Conservation (phyloP, 2,888 invertebrate genomes). For the Ornithoptera alexandrae region DNA sequence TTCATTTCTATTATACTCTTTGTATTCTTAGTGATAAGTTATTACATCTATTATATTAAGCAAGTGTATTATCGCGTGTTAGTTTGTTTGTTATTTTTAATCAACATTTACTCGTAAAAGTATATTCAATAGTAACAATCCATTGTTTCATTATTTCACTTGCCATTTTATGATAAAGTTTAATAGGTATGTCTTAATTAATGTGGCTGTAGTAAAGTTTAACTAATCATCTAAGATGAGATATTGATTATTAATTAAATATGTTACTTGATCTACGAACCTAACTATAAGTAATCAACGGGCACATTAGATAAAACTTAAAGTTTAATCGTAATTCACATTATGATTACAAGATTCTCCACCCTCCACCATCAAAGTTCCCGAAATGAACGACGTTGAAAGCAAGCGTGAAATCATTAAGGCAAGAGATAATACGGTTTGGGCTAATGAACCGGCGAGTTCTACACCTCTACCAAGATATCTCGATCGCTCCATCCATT, state of each 20-base stretch:
- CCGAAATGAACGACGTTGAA: conserved; percentile 48
- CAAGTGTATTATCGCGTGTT: conserved; percentile 5
- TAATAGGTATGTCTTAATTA: not conserved
- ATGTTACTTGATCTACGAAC: conserved; percentile 45
- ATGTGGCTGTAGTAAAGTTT: conserved; percentile 41
- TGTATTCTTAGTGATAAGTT: conserved; percentile 4
- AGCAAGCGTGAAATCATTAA: conserved; percentile 69
- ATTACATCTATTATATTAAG: conserved; percentile 12
- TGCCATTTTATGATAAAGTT: not conserved
- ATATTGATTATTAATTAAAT: conserved; percentile 59
- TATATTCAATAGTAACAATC: not conserved
- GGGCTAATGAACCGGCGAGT: conserved; percentile 60
- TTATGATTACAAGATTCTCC: conserved; percentile 55
- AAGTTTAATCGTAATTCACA: conserved; percentile 66
- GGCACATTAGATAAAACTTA: conserved; percentile 58
- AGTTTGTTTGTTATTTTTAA: conserved; percentile 1
- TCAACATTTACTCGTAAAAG: not conserved
- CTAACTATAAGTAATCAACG: conserved; percentile 62
- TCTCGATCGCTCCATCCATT: conserved; percentile 39
- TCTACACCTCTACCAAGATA: conserved; percentile 44
- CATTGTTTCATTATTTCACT: not conserved
- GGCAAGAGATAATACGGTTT: conserved; percentile 62
- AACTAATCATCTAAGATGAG: conserved; percentile 47
- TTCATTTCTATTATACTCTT: conserved; percentile 20
- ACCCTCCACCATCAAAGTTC: conserved; percentile 48